Conservation (phyloP, 2,888 invertebrate genomes). For the Leptothorax acervorum region DNA sequence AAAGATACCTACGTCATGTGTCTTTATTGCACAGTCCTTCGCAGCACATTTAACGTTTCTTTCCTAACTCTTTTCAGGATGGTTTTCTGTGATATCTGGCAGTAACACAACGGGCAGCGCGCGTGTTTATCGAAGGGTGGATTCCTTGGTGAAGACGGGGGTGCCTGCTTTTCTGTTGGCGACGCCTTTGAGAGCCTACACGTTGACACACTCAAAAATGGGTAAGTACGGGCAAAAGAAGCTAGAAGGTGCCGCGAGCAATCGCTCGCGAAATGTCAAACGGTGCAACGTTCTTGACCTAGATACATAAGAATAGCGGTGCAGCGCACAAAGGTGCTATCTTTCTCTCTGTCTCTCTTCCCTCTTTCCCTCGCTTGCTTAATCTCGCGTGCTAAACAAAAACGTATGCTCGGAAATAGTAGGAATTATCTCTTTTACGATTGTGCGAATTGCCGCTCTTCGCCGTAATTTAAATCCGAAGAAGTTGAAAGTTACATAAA, state of each 20-base stretch:
- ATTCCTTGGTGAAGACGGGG: conserved; percentile 83
- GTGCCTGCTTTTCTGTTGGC: conserved; percentile 84
- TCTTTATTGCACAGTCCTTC: not conserved
- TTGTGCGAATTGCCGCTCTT: not conserved
- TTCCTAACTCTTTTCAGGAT: conserved; percentile 80
- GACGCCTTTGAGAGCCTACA: conserved; percentile 83
- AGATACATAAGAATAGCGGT: conserved; percentile 76
- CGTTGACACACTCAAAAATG: conserved; percentile 84
- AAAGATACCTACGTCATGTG: not conserved
- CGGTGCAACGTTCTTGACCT: conserved; percentile 80
- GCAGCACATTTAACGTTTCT: conserved; percentile 8
- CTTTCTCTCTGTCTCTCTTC: not conserved
- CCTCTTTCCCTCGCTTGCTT: not conserved
- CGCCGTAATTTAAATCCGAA: not conserved
- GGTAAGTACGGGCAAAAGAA: conserved; percentile 76
- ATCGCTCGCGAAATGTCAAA: conserved; percentile 71
- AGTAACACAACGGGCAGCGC: conserved; percentile 82
- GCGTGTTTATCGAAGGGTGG: conserved; percentile 83
- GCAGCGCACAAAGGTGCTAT: conserved; percentile 50
- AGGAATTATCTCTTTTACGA: not conserved
- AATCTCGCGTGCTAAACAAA: not conserved
- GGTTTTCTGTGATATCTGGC: conserved; percentile 86
- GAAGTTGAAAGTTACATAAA: not conserved
- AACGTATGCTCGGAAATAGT: not conserved
- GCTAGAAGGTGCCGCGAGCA: conserved; percentile 6